Base-by-base conservation (phyloP, 2,797 vertebrate species). In the Cirrhinus molitorella region DNA sequence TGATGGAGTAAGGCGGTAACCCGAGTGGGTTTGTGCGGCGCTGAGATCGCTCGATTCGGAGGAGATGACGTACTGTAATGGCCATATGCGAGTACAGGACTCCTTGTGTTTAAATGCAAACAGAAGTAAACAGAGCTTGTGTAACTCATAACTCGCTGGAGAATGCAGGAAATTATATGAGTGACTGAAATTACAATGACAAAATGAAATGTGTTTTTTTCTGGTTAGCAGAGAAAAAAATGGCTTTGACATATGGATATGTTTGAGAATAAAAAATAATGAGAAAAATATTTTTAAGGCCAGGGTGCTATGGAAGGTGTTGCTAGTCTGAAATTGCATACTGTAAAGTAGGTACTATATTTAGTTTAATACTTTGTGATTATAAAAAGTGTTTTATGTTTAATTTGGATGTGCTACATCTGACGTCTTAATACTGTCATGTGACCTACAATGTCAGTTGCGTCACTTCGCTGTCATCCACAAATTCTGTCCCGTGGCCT, bases 1-100 rank as follows among this genome's bases (percentile, higher is more conserved):
- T 84, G 80, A 83, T 72, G 45, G 67, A 86, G 89, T 73, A 87
- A 89, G 86, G 89, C 89, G 79, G 91, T 91, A 93, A 93, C 90
- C 89, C 82, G 90, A 93, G 74, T 65, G 87, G 80, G 55, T 76
- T 75, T n/a, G 23, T 72, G 51, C 43, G 25, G 67, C 28, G 45
- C 37, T 4, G 66, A 77, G 31, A 40, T 47, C 37, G 25, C 17
- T 78, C 34, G 88, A 90, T 86, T 77, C 81, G 79, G 76, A 59
- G 81, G 79, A 65, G 73, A 43, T 78, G 72, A 72, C 37, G 49
- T 53, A 61, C 28, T 65, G 53, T 57, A 55, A 77, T 66, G 51
- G 19, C 63, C 49, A 57, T 68, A 55, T 82, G 57, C 11, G 5
- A 14, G 4, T 47, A 51, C 34, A 71, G 45, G 34, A 49, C 45